Conservation (phyloP, 2,888 invertebrate species). For the Eumerus sabulonum region DNA sequence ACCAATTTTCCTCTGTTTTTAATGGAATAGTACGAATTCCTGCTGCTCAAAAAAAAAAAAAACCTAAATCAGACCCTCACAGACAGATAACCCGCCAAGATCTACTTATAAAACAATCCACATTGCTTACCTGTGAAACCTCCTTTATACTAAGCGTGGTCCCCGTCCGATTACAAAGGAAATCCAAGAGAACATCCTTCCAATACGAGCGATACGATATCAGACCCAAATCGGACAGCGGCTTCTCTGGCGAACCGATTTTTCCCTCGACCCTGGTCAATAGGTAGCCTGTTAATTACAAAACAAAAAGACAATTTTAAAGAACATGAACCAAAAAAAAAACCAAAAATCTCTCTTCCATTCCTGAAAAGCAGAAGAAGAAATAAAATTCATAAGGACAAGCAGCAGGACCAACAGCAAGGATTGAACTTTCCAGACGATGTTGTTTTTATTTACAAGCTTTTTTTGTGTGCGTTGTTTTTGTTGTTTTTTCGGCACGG, state of each 20-base stretch:
- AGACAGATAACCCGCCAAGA: no score
- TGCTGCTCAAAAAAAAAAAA: no score
- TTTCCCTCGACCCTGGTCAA: constrained; percentile 97
- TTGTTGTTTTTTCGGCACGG: constrained; percentile 39
- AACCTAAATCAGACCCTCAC: no score
- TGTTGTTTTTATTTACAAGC: constrained; percentile 49
- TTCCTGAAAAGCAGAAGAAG: constrained; percentile 26
- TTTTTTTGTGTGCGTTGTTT: constrained; percentile 26
- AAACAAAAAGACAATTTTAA: constrained; percentile 27
- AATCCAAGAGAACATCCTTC: constrained; percentile 96
- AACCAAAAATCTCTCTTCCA: no score
- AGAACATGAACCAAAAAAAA: constrained; percentile 24
- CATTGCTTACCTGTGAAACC: constrained; percentile 80
- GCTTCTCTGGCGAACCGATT: constrained; percentile 99
- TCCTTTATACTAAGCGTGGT: constrained; percentile 95
- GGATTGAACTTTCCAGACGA: constrained; percentile 66
- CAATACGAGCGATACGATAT: constrained; percentile 99
- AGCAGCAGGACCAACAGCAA: constrained; percentile 42
- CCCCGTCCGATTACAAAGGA: constrained; percentile 93
- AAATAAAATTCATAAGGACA: constrained; percentile 13
- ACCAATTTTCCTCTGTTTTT: no score
- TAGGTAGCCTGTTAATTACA: constrained; percentile 88
- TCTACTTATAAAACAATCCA: no score
- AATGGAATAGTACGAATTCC: no score
- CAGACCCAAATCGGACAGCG: constrained; percentile 97